Evolutionary conservation across 2,888 invertebrate genomes (phyloP).

Genomic region (Octonoba sinensis): DNA sequence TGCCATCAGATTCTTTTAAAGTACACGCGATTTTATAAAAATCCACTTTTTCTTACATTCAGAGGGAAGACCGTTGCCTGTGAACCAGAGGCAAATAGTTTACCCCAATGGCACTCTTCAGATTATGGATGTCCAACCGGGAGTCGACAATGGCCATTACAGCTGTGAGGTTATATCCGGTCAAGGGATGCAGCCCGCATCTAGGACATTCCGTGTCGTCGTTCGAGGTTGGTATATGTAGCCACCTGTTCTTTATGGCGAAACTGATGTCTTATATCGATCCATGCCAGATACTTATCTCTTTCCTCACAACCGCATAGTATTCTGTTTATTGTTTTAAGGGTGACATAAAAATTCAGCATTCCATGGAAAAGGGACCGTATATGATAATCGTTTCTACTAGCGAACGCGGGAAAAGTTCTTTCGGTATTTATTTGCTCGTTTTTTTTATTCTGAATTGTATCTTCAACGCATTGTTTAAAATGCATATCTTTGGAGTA

Average conservation of each 20-base stretch:
- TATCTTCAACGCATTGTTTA: too few relatives aligned
- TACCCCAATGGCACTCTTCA: conserved; percentile 65
- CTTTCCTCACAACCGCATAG: not conserved
- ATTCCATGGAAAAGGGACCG: not conserved
- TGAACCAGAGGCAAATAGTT: conserved; percentile 63
- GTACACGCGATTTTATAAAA: not conserved
- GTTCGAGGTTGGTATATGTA: conserved; percentile 51
- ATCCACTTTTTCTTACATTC: conserved; percentile 8
- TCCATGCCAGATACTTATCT: conserved; percentile 12
- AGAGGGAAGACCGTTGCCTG: conserved; percentile 64
- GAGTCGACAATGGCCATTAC: conserved; percentile 66
- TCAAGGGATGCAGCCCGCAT: conserved; percentile 52
- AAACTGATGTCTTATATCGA: conserved; percentile 22
- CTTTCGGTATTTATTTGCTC: too few relatives aligned
- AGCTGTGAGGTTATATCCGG: conserved; percentile 63
- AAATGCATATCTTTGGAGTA: too few relatives aligned
- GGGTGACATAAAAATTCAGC: not conserved
- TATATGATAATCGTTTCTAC: not conserved
- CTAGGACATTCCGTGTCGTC: conserved; percentile 51
- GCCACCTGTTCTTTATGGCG: conserved; percentile 47
- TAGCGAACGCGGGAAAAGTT: too few relatives aligned
- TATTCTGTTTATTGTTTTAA: conserved; percentile 16
- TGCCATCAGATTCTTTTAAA: too few relatives aligned
- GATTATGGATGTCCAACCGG: conserved; percentile 64
- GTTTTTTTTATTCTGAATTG: too few relatives aligned